phyloP scores from a whole-genome alignment of 92 coral and sea anemone genomes.

The Phenganax marumi region DNA sequence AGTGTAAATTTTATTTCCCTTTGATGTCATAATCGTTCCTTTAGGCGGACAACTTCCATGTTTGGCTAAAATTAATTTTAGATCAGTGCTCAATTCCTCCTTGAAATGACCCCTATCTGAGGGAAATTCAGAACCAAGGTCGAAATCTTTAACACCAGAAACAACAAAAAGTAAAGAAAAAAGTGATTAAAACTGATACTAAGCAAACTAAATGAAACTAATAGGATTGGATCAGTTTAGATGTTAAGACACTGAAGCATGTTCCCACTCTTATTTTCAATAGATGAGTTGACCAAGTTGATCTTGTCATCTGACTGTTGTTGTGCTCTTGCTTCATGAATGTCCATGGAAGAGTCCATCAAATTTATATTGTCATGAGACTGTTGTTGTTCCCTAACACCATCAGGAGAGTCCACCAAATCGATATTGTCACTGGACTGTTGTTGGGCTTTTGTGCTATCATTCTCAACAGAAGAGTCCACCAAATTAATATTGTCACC shows the following conservation, averaged over 20 bases:
- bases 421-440: not conserved
- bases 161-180: not conserved
- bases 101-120: not conserved
- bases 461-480: not conserved
- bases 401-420: not conserved
- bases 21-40: too few relatives aligned
- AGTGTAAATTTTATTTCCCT: too few relatives aligned
- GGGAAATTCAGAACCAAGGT: not conserved
- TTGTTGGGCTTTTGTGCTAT: not conserved
- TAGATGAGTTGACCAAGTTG: not conserved
- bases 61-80: not conserved
- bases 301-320: not conserved
- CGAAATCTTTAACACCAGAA: slow-evolving; percentile 11
- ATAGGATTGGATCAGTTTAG: too few relatives aligned
- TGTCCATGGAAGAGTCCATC: too few relatives aligned
- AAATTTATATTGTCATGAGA: not conserved
- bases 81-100: not conserved
- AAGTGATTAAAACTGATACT: not conserved
- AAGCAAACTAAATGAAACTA: not conserved
- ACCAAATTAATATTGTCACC: not conserved
- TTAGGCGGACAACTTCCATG: too few relatives aligned
- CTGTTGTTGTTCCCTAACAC: not conserved
- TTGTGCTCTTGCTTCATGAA: not conserved
- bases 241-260: too few relatives aligned
- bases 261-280: slow-evolving; percentile 5